phyloP scores from a whole-genome alignment of 2,888 invertebrate species.

The Drosophila crucigera region DNA sequence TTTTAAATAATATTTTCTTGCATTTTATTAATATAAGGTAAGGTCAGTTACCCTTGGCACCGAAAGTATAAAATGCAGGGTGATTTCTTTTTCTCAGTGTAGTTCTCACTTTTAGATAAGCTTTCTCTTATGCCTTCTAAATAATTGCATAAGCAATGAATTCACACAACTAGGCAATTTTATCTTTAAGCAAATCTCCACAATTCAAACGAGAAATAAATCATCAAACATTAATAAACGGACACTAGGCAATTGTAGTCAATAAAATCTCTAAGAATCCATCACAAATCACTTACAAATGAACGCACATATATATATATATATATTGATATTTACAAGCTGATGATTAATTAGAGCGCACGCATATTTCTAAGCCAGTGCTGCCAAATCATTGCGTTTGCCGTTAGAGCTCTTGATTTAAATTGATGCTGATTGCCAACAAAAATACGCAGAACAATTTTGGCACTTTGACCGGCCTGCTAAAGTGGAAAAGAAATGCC shows the following conservation, averaged over 20 bases:
- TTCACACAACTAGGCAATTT: neutral
- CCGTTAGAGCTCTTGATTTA: conserved; percentile 64
- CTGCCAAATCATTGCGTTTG: conserved; percentile 49
- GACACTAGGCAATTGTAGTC: neutral
- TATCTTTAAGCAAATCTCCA: neutral
- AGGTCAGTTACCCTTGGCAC: neutral
- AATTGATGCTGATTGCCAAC: conserved; percentile 67
- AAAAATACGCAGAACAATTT: conserved; percentile 53
- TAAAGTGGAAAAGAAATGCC: conserved; percentile 22
- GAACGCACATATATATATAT: neutral
- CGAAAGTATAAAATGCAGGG: neutral
- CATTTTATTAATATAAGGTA: neutral
- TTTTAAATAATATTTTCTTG: neutral
- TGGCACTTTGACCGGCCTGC: conserved; percentile 2
- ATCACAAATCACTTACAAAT: neutral
- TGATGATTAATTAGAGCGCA: neutral
- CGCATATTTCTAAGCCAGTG: conserved; percentile 29
- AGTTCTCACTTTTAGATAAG: neutral
- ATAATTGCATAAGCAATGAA: neutral
- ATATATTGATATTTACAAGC: neutral
- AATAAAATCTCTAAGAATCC: neutral
- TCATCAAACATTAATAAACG: neutral
- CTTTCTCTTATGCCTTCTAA: neutral
- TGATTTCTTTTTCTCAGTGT: neutral
- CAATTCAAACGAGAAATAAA: neutral